Conservation (phyloP, 1,140 invertebrate species). For the Panulirus ornatus region DNA sequence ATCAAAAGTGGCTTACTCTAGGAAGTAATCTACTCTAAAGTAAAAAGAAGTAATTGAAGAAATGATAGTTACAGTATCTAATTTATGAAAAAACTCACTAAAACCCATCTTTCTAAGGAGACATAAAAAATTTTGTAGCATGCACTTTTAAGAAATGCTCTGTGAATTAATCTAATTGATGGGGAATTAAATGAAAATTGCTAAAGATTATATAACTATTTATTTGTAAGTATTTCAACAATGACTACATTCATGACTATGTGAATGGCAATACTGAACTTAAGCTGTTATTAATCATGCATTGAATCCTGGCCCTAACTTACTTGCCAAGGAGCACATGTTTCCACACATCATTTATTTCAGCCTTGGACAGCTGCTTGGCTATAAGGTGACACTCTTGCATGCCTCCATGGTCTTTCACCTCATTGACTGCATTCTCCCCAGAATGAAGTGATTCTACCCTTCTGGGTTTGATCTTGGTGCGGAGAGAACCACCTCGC, state of each 20-base stretch:
- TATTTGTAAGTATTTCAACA: background rate
- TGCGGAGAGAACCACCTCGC: background rate
- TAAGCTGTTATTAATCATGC: slow-evolving; percentile 15
- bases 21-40: too few species aligned
- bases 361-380: slow-evolving; percentile 27
- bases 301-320: slow-evolving; percentile 27
- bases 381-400: slow-evolving; percentile 61
- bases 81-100: too few species aligned
- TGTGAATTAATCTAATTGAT: background rate
- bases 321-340: slow-evolving; percentile 49
- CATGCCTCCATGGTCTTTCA: slow-evolving; percentile 30
- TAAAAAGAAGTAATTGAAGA: too few species aligned
- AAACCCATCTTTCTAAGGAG: too few species aligned
- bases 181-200: slow-evolving; percentile 2
- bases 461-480: background rate
- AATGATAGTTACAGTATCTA: too few species aligned
- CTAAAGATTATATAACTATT: background rate
- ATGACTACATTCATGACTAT: background rate
- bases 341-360: slow-evolving; percentile 55
- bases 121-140: too few species aligned
- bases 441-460: background rate
- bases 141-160: too few species aligned
- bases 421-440: slow-evolving; percentile 53
- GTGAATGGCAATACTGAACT: background rate
- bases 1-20: too few species aligned